A percentile compares a stretch with the other conserved stretches of the same genome.
phyloP scores from a whole-genome alignment of 2,113 vertebrate species.

The Nesoenas mayeri region DNA sequence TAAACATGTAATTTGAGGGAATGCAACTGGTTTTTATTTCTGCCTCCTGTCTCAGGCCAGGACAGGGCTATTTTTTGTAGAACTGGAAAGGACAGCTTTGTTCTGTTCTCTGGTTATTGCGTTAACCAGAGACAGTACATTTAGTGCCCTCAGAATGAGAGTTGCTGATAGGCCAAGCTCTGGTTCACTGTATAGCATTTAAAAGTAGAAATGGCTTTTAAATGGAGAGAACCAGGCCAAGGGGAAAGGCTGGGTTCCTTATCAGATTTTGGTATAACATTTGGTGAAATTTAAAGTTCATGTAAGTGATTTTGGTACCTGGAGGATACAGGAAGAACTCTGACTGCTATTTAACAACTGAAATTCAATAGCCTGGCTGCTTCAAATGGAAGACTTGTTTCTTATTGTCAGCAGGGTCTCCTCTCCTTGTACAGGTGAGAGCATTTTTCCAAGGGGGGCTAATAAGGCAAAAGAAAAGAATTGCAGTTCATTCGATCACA shows the following conservation, averaged over 20 bases:
- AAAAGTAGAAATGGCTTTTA: background rate
- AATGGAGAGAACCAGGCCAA: background rate
- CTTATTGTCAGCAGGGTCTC: background rate
- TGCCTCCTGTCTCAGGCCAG: background rate
- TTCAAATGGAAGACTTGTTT: background rate
- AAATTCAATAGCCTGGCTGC: background rate
- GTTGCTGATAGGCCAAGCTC: background rate
- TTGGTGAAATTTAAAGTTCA: background rate
- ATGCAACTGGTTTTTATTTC: background rate
- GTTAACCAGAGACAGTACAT: background rate
- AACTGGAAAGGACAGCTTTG: background rate
- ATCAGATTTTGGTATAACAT: background rate
- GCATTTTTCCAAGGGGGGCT: conserved; percentile 9
- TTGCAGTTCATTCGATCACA: background rate
- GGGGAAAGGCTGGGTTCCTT: background rate
- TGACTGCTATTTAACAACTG: background rate
- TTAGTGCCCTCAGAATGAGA: background rate
- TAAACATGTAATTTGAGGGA: background rate
- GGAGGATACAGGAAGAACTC: background rate
- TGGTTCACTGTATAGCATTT: background rate
- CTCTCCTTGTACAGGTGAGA: conserved; percentile 5
- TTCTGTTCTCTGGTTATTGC: background rate
- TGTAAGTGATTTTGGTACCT: background rate
- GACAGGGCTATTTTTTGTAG: background rate
- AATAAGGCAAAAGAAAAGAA: conserved; percentile 19